Evolutionary conservation across 2,888 invertebrate genomes (phyloP).

Genomic region (Apocheima hispidaria): DNA sequence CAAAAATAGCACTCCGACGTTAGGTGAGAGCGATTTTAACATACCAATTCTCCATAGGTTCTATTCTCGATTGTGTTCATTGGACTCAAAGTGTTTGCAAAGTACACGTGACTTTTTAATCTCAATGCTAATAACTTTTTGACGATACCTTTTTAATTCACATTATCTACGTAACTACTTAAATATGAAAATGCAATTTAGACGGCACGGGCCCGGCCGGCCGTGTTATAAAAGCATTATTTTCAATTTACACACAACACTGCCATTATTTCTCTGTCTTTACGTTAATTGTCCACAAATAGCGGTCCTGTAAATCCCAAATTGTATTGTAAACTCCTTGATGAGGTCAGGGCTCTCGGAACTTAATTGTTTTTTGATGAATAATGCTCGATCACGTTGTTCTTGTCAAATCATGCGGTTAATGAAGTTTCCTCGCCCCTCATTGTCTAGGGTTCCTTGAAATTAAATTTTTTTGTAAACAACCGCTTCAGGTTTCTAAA

Average conservation of each 20-base stretch:
- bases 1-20: conserved; percentile 1
- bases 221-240: conserved; percentile 45
- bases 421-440: conserved; percentile 68
- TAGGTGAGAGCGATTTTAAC: neutral
- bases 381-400: conserved; percentile 70
- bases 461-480: conserved; percentile 40
- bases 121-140: conserved; percentile 39
- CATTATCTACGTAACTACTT: conserved; percentile 47
- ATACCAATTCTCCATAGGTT: neutral
- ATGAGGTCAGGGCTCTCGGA: conserved; percentile 55
- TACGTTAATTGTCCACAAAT: conserved; percentile 55
- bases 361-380: conserved; percentile 80
- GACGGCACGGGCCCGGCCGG: conserved; percentile 33
- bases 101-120: conserved; percentile 17
- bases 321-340: conserved; percentile 60
- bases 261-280: conserved; percentile 47
- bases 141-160: conserved; percentile 46
- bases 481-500: conserved; percentile 30
- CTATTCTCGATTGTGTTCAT: neutral
- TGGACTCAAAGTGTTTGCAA: neutral
- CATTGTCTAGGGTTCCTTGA: conserved; percentile 41
- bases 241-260: conserved; percentile 54
- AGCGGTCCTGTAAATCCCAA: conserved; percentile 57
- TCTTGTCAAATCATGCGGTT: conserved; percentile 80
- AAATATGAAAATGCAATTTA: conserved; percentile 55